Evolutionary conservation across 2,113 vertebrate species (phyloP).

Genomic region (Lamprologus callipterus): DNA sequence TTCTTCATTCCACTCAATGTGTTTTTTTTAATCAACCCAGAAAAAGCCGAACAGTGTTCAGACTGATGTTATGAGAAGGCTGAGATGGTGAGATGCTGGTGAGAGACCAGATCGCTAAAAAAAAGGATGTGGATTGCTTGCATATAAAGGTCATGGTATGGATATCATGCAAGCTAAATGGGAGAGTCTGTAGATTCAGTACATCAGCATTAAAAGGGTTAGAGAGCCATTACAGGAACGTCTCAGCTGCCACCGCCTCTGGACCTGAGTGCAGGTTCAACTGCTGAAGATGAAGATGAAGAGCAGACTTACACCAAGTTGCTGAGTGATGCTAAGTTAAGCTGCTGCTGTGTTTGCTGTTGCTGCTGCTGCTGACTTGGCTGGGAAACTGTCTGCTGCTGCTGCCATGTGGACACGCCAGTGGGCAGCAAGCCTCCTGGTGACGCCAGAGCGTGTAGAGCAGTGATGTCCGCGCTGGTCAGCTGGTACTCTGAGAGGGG

Average conservation of each 20-base stretch:
- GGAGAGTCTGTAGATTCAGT: not conserved
- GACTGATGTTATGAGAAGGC: conserved; percentile 41
- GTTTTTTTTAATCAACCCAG: not conserved
- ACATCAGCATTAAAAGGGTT: not conserved
- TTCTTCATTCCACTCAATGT: not conserved
- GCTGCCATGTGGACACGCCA: conserved; percentile 89
- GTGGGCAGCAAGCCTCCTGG: conserved; percentile 82
- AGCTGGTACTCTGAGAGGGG: conserved; percentile 86
- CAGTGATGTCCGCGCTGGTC: conserved; percentile 92
- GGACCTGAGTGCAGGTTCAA: not conserved
- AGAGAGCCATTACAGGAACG: not conserved
- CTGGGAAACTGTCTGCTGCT: conserved; percentile 80
- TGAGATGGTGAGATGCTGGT: conserved; percentile 56
- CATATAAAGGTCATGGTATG: conserved; percentile 47
- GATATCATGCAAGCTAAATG: conserved; percentile 44
- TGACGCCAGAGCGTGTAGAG: conserved; percentile 88
- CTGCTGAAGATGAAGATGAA: not conserved
- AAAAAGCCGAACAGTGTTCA: not conserved
- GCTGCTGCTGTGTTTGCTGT: conserved; percentile 75
- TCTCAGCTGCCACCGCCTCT: not conserved
- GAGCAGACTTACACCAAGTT: conserved; percentile 85
- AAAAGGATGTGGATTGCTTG: conserved; percentile 35
- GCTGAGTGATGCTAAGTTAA: conserved; percentile 87
- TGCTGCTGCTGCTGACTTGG: conserved; percentile 75
- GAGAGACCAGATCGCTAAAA: conserved; percentile 34